Conservation (phyloP, 2,113 vertebrate genomes). For the Muntiacus reevesi region DNA sequence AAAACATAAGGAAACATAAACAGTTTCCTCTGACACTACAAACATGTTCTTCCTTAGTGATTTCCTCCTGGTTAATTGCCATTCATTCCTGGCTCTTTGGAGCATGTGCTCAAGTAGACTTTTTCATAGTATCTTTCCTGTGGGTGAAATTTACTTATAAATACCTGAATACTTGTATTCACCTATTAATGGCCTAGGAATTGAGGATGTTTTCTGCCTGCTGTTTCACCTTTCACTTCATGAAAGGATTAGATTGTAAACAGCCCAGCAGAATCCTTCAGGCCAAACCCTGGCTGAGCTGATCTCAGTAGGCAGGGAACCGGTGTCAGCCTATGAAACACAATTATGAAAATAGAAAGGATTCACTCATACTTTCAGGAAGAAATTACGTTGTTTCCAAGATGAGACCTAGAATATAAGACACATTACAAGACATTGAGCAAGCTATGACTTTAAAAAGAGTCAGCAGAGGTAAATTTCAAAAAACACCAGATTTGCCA, state of each 20-base stretch:
- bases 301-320: slow-evolving; percentile 18
- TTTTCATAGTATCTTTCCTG: not conserved
- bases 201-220: slow-evolving; percentile 8
- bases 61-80: not conserved
- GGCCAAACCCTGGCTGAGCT: not conserved
- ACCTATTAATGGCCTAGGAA: slow-evolving; percentile 23
- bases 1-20: slow-evolving; percentile 39
- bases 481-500: not conserved
- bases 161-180: slow-evolving; percentile 19
- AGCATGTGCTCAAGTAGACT: not conserved
- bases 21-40: not conserved
- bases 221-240: slow-evolving; percentile 28
- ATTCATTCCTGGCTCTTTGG: not conserved
- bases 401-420: slow-evolving; percentile 25
- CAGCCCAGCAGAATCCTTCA: slow-evolving; percentile 36
- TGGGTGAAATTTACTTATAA: not conserved
- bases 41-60: not conserved
- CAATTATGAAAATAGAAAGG: slow-evolving; percentile 41
- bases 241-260: slow-evolving; percentile 35
- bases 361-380: slow-evolving; percentile 25
- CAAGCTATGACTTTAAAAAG: not conserved
- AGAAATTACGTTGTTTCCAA: slow-evolving; percentile 34
- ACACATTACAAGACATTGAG: not conserved
- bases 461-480: not conserved
- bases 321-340: not conserved